Percentiles rank a stretch among this genome's conserved stretches.
Evolutionary conservation across 2,113 vertebrate genomes (phyloP).

Genomic region (Furnarius figulus): DNA sequence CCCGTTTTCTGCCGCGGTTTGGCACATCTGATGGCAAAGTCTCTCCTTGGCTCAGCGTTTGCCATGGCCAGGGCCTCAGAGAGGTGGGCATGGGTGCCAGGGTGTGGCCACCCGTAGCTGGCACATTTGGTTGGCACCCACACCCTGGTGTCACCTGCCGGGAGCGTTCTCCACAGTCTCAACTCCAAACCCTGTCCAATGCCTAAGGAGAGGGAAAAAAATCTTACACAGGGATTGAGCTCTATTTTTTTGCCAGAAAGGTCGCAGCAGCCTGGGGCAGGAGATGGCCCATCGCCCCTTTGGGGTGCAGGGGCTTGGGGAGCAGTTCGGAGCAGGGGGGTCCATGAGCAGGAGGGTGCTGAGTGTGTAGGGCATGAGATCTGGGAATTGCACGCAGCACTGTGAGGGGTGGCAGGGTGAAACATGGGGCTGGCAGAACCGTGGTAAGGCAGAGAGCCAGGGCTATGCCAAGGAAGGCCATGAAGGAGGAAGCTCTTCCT

Average conservation of each 20-base stretch:
- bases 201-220: not conserved
- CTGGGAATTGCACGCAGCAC: not conserved
- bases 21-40: not conserved
- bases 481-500: not conserved
- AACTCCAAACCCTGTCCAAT: not conserved
- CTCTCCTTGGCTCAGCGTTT: accelerated
- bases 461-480: not conserved
- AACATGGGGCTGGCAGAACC: not conserved
- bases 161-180: not conserved
- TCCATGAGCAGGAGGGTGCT: not conserved
- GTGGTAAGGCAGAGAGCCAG: not conserved
- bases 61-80: not conserved
- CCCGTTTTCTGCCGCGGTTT: too few relatives aligned
- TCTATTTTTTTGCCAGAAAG: not conserved
- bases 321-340: accelerated
- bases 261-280: not conserved
- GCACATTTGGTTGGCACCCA: not conserved
- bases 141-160: not conserved
- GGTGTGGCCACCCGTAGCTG: not conserved
- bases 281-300: accelerated
- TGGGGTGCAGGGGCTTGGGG: not conserved
- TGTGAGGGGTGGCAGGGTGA: not conserved
- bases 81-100: not conserved
- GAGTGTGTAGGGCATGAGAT: not conserved
- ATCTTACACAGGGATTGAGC: accelerated